phyloP scores from a whole-genome alignment of 1,140 invertebrate species.

The Tenebrio molitor region DNA sequence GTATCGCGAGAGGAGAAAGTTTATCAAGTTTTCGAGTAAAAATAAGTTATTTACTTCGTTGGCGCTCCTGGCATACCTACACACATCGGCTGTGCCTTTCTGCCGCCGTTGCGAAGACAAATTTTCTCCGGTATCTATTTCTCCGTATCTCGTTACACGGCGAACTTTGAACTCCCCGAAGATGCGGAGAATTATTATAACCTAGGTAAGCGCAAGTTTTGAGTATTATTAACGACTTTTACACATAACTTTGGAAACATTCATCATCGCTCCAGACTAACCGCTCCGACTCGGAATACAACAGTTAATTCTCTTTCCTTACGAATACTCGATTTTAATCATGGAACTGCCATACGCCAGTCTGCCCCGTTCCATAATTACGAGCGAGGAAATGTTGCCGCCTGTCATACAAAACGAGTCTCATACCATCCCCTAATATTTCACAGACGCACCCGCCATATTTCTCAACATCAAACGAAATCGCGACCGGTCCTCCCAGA shows the following conservation, averaged over 20 bases:
- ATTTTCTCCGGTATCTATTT: constrained; percentile 63
- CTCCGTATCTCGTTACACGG: constrained; percentile 62
- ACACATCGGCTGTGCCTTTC: not conserved
- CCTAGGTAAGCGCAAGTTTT: constrained; percentile 64
- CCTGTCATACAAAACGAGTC: constrained; percentile 27
- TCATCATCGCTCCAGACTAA: constrained; percentile 60
- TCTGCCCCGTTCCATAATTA: constrained; percentile 31
- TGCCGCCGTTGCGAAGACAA: constrained; percentile 58
- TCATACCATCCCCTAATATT: constrained; percentile 31
- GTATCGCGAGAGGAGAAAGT: too few relatives aligned
- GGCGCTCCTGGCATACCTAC: not conserved
- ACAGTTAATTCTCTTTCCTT: constrained; percentile 51
- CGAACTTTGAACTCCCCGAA: constrained; percentile 64
- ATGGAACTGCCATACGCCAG: constrained; percentile 28
- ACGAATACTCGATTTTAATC: constrained; percentile 43
- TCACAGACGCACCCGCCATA: constrained; percentile 11
- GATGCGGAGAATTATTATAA: constrained; percentile 65
- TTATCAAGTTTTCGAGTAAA: not conserved
- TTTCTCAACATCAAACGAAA: constrained; percentile 6
- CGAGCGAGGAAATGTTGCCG: constrained; percentile 23
- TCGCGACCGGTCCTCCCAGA: constrained; percentile 11
- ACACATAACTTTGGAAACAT: constrained; percentile 65
- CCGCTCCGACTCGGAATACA: constrained; percentile 50
- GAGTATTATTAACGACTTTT: constrained; percentile 67
- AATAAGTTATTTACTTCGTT: not conserved